Conservation (phyloP, 2,888 invertebrate species). For the Bembecia ichneumoniformis region DNA sequence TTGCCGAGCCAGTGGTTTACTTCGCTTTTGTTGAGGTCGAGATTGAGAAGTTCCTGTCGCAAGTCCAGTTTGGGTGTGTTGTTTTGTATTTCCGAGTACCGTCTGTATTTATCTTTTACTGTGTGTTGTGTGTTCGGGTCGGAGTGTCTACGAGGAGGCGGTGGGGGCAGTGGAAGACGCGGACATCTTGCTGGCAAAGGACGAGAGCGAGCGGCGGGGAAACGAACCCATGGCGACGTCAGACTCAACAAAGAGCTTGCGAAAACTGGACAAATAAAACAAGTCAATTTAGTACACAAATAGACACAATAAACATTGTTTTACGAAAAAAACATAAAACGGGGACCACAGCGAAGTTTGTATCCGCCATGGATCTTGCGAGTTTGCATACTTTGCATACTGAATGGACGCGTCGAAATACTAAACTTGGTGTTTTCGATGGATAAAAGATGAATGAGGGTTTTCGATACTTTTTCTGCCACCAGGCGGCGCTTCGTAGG, state of each 20-base stretch:
- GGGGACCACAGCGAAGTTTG: too few species aligned
- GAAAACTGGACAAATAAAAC: conserved; percentile 75
- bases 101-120: conserved; percentile 18
- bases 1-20: conserved; percentile 49
- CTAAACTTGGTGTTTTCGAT: too few species aligned
- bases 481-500: too few species aligned
- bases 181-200: conserved; percentile 83
- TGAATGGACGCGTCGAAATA: too few species aligned
- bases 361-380: too few species aligned
- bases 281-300: too few species aligned
- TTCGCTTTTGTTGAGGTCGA: conserved; percentile 42
- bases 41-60: conserved; percentile 45
- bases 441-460: too few species aligned
- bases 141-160: conserved; percentile 58
- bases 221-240: conserved; percentile 80
- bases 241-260: conserved; percentile 89
- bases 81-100: conserved; percentile 29
- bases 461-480: too few species aligned
- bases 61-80: conserved; percentile 37
- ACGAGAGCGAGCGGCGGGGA: conserved; percentile 85
- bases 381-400: too few species aligned
- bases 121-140: conserved; percentile 18
- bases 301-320: too few species aligned
- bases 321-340: too few species aligned
- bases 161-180: conserved; percentile 43